Percentiles rank a stretch among this genome's conserved stretches.
phyloP scores from a whole-genome alignment of 92 coral and sea anemone genomes.

The Parazoanthus atlanticus region DNA sequence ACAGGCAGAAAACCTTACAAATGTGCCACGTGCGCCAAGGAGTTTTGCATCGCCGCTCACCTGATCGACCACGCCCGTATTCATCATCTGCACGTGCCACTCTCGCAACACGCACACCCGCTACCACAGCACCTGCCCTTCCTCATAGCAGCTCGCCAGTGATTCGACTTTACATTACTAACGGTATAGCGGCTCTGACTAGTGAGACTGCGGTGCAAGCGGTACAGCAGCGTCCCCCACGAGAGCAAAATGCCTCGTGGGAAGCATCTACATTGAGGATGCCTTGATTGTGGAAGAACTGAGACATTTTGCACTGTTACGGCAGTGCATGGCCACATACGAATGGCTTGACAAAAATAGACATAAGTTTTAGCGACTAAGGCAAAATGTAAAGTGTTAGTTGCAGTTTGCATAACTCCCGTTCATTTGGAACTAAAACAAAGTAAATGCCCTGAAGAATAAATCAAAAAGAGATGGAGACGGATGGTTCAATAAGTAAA shows the following conservation, averaged over 20 bases:
- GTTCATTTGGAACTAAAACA: not conserved
- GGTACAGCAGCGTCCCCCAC: not conserved
- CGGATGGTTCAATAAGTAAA: no score
- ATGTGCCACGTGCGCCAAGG: constrained; percentile 80
- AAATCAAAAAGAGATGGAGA: not conserved
- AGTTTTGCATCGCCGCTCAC: constrained; percentile 80
- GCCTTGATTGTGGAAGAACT: not conserved
- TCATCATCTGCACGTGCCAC: constrained; percentile 49
- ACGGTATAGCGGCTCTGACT: not conserved
- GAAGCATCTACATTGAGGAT: not conserved
- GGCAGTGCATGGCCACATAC: no score
- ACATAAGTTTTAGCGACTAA: not conserved
- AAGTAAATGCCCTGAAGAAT: not conserved
- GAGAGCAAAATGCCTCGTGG: not conserved
- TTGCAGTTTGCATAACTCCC: not conserved
- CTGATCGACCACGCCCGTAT: constrained; percentile 80
- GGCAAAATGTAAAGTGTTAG: not conserved
- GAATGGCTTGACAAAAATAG: no score
- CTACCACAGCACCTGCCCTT: constrained; percentile 24
- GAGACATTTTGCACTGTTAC: not conserved
- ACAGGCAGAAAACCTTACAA: constrained; percentile 77
- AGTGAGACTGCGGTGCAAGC: not conserved
- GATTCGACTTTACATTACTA: not conserved
- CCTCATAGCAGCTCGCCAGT: constrained; percentile 42
- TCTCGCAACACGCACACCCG: constrained; percentile 11